Evolutionary conservation across 2,113 vertebrate species (phyloP), one percentile per base, ranked within the genome.

Genomic region (Cairina moschata): DNA sequence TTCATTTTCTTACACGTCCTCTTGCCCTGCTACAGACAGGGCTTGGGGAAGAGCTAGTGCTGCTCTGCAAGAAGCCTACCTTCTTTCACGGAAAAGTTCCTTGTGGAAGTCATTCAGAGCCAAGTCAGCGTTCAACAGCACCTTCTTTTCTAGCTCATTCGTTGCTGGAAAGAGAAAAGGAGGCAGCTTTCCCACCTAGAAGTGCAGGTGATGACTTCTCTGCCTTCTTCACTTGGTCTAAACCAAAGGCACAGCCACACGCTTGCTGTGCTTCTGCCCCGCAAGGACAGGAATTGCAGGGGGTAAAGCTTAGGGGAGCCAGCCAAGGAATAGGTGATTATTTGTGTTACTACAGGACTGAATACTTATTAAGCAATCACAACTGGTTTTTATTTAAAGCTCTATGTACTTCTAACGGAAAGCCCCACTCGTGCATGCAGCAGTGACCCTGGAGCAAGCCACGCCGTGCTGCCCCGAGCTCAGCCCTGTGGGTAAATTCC

Each of bases 1-100:
- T 91, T 97, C 97, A 97, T 93, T 95, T 91, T 79, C 80, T 87
- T 95, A 72, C 91, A 91, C 63, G 85, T 95, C 77, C 74, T 83
- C 74, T 90, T 42, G 22, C 56, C 50, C 91, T 44, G 58, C 63
- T 69, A 76, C 56, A 60, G 23, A 13, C 25, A 17, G n/a, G 66
- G 59, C 73, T 75, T 63, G 77, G 80, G n/a, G 60, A 60, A 4
- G 28, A 84, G 44, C 42, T 72, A 44, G 14, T 56, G 4, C 56
- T 82, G 46, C 22, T 32, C 91, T 73, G 18, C 22, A 91, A 5
- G 86, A 62, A 69, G 55, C 2, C 9, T n/a, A 22, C 6, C 69
- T 23, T 20, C 21, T 14, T 25, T 22, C 36, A n/a, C 8, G 28
- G 2, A 63, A 17, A 23, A 73, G 40, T 52, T 16, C 28, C 12